Percentiles rank a stretch among this genome's conserved stretches.
phyloP scores from a whole-genome alignment of 2,113 vertebrate species.

The Ctenodactylus gundi region DNA sequence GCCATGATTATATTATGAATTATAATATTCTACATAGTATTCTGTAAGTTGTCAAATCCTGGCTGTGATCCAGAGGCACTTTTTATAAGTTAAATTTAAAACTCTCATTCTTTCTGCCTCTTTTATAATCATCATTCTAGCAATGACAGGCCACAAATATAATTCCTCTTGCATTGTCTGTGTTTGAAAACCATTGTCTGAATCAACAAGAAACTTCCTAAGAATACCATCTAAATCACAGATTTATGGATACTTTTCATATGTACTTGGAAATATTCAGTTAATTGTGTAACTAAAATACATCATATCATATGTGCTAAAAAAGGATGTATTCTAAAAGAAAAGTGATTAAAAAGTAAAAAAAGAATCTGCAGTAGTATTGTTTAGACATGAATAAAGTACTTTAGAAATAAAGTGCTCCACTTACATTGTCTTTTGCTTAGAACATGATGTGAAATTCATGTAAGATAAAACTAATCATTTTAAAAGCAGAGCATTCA shows the following conservation, averaged over 20 bases:
- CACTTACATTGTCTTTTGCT: neutral
- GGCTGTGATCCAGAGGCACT: neutral
- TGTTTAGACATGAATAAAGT: neutral
- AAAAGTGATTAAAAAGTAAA: neutral
- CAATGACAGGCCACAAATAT: neutral
- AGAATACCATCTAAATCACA: neutral
- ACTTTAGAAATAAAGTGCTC: neutral
- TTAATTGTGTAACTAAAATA: neutral
- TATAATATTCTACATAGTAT: neutral
- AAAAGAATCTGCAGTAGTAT: neutral
- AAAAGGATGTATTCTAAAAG: neutral
- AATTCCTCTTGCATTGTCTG: neutral
- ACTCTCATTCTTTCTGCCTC: neutral
- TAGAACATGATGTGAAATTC: neutral
- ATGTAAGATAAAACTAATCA: neutral
- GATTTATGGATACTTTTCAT: neutral
- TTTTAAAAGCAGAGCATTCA: neutral
- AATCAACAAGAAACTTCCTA: neutral
- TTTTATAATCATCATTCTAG: neutral
- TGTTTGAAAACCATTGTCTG: neutral
- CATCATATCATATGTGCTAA: neutral
- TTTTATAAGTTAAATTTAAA: slow-evolving; percentile 26
- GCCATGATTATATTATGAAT: neutral
- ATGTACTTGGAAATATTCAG: neutral
- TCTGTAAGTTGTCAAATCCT: neutral